phyloP scores from a whole-genome alignment of 2,797 vertebrate genomes.

The Poecilia gillii region DNA sequence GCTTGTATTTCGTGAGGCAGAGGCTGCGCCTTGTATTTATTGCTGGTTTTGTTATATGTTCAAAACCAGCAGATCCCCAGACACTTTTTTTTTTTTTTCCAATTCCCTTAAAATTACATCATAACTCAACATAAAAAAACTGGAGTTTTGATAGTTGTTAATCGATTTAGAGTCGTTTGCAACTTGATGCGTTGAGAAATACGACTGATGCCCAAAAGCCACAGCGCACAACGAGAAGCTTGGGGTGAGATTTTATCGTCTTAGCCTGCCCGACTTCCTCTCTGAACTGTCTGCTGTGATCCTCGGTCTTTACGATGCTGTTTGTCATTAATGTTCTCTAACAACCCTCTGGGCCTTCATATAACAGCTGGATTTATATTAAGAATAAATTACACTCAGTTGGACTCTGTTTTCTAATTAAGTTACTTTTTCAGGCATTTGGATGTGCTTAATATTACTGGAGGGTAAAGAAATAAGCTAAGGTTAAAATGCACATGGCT shows the following conservation, averaged over 20 bases:
- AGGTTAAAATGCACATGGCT: neutral
- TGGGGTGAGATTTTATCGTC: neutral
- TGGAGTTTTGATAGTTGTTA: neutral
- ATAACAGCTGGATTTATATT: neutral
- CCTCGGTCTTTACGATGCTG: neutral
- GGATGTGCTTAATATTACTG: neutral
- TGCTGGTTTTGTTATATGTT: neutral
- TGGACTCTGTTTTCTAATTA: constrained; percentile 4
- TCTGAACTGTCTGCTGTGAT: neutral
- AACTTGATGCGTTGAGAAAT: neutral
- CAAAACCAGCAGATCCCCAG: neutral
- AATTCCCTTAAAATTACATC: neutral
- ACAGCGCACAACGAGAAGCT: neutral
- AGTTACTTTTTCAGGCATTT: neutral
- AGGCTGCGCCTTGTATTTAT: neutral
- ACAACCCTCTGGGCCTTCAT: neutral
- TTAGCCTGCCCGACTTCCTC: neutral
- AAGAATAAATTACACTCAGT: neutral
- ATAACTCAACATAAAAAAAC: neutral
- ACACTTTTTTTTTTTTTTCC: neutral
- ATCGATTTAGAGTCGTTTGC: neutral
- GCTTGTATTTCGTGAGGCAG: neutral
- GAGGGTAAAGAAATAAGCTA: neutral
- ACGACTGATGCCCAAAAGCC: too few relatives aligned
- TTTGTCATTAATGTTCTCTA: neutral